Percentiles rank a stretch among this genome's conserved stretches.
These are phyloP conservation scores for Stegophylla sp. DNA, from an alignment of 2,888 invertebrate genomes.

Conservation along the genomic window DNA sequence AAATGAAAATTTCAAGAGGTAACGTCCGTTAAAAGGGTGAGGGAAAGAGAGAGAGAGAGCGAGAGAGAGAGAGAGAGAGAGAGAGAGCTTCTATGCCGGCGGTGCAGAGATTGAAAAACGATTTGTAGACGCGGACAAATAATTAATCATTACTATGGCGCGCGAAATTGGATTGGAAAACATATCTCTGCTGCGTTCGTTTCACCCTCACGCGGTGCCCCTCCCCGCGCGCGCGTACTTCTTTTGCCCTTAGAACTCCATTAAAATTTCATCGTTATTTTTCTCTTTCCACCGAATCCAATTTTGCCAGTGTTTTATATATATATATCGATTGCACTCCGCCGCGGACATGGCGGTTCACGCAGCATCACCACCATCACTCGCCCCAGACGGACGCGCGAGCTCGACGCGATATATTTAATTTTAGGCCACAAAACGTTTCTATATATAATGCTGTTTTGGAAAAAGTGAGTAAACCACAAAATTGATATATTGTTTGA, in stretches of 20 bases:
- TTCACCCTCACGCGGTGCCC: no score
- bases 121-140: conserved; percentile 43
- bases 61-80: no score
- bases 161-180: conserved; percentile 53
- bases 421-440: neutral
- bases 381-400: no score
- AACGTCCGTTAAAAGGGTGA: conserved; percentile 47
- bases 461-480: no score
- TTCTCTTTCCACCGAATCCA: conserved; percentile 23
- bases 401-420: neutral
- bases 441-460: no score
- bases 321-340: conserved; percentile 36
- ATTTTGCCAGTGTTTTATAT: conserved; percentile 31
- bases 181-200: conserved; percentile 37
- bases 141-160: conserved; percentile 49
- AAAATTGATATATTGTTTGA: no score
- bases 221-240: no score
- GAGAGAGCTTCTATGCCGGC: no score
- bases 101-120: conserved; percentile 42
- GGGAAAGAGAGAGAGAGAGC: no score
- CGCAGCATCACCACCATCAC: neutral
- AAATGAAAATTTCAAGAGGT: conserved; percentile 46
- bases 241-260: conserved; percentile 34
- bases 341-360: no score
- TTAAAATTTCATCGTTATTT: conserved; percentile 45